Evolutionary conservation across 2,888 invertebrate species (phyloP).

Genomic region (Cheilosia grossa): DNA sequence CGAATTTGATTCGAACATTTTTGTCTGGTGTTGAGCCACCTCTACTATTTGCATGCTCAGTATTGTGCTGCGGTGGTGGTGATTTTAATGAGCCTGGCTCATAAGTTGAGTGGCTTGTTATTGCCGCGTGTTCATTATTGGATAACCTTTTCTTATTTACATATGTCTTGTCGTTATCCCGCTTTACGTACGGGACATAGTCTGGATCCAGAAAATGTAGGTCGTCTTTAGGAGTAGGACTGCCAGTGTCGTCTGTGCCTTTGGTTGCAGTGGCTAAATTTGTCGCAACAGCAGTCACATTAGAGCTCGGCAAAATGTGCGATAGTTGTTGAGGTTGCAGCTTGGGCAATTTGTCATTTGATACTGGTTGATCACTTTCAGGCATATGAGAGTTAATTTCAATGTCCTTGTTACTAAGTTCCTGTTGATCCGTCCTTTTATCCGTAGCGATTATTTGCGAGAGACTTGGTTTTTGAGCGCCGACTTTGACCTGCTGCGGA

Average conservation of each 20-base stretch:
- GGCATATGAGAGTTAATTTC: neutral
- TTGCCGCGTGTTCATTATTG: neutral
- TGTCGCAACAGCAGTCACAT: neutral
- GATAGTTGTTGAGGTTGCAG: neutral
- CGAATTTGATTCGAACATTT: slow-evolving; percentile 12
- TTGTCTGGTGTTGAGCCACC: neutral
- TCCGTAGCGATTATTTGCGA: neutral
- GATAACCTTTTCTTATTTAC: neutral
- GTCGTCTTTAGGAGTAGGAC: neutral
- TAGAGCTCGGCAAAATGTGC: neutral
- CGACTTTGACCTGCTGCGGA: neutral
- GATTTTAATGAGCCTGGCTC: neutral
- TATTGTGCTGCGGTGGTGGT: neutral
- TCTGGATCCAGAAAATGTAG: neutral
- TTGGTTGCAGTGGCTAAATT: neutral
- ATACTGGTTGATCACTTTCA: neutral
- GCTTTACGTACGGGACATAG: neutral
- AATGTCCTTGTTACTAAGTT: slow-evolving; percentile 4
- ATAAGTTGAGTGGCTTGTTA: neutral
- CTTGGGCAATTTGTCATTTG: neutral
- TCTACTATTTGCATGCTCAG: neutral
- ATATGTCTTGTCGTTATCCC: neutral
- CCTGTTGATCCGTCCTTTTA: neutral
- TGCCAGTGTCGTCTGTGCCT: too few species aligned
- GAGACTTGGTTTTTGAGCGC: neutral